A percentile compares a stretch with the other conserved stretches of the same genome.
These are phyloP conservation scores for Thymelicus lineola DNA, from an alignment of 2,888 invertebrate species.

Conservation along the genomic window DNA sequence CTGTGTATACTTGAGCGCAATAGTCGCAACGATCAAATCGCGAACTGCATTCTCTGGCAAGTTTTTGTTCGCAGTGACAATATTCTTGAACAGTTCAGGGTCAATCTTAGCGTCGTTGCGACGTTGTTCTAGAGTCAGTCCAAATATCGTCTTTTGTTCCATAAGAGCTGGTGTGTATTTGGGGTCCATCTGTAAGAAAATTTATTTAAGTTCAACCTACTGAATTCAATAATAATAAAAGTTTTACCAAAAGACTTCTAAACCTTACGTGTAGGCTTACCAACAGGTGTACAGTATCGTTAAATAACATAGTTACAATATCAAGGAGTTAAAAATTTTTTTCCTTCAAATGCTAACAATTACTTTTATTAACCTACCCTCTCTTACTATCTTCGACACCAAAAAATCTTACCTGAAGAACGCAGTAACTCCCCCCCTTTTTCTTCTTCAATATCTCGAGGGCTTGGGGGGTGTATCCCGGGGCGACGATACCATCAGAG, in stretches of 20 bases:
- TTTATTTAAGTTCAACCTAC: background rate
- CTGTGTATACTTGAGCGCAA: constrained; percentile 98
- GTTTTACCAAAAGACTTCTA: too few species aligned
- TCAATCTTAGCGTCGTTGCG: constrained; percentile 95
- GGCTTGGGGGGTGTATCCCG: constrained; percentile 94
- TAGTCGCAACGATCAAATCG: constrained; percentile 97
- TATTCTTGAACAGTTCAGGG: constrained; percentile 90
- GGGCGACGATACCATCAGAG: constrained; percentile 99
- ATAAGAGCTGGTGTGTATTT: constrained; percentile 91
- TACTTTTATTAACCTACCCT: too few species aligned
- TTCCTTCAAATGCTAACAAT: too few species aligned
- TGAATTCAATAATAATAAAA: too few species aligned
- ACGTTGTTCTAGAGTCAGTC: constrained; percentile 88
- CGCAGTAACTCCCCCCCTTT: constrained; percentile 96
- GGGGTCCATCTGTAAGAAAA: constrained; percentile 90
- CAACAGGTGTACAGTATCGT: too few species aligned
- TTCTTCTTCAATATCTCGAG: constrained; percentile 95
- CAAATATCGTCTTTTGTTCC: constrained; percentile 88
- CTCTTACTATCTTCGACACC: background rate
- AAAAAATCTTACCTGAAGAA: constrained; percentile 87
- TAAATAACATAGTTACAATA: too few species aligned
- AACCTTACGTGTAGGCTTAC: too few species aligned
- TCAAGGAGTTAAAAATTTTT: too few species aligned
- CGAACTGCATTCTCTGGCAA: constrained; percentile 91
- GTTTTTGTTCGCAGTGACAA: constrained; percentile 89